Base-by-base conservation (phyloP, 1,140 invertebrate species). In the Zaprionus camerounensis region DNA sequence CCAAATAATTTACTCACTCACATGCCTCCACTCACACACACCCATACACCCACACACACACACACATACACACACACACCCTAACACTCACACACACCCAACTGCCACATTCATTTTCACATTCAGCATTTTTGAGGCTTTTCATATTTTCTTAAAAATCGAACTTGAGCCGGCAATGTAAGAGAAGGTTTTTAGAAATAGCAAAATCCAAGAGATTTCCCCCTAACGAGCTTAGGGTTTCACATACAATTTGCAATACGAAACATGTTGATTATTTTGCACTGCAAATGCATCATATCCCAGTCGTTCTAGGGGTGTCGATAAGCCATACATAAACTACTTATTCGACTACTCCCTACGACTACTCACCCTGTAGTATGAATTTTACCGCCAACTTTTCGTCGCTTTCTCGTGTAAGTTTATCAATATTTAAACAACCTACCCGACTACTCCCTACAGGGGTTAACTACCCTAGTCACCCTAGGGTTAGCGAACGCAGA, bases 1-100 rank as follows among this genome's bases (percentile, higher is more conserved):
- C 2, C 26, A 57, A 67, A 67, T 67, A 46, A 58, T 58, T 67
- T 58, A 41, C 65, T 56, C 51, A 64, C 13, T 24, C 44, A 6
- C 17, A 20, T 46, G 17, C 41, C 20, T 20, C 0, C 46, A 51
- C 20, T 4, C 20, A 13, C 9, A 51, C 20, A 17, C 51, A 64
- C 7, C 3, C 28, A 7, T 0, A 17, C 6, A 44, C 6, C 0
- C 46, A 22, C 41, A 44, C n/a, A 17, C 4, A 44, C 13, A 5
- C 31, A 63, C 5, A 51, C 24, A 3, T 2, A 12, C 46, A 12
- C 20, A 22, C 44, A 20, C 44, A 49, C 17, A 41, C 44, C 20
- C 20, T 20, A 20, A 5, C n/a, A 41, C 6, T 7, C 2, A 6
- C 6, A 3, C 44, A 49, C 44, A 49, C 9, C n/a, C 46, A 51